These are phyloP conservation scores for Chaunax sp. DNA, from an alignment of 2,797 vertebrate species.

Conservation along the genomic window DNA sequence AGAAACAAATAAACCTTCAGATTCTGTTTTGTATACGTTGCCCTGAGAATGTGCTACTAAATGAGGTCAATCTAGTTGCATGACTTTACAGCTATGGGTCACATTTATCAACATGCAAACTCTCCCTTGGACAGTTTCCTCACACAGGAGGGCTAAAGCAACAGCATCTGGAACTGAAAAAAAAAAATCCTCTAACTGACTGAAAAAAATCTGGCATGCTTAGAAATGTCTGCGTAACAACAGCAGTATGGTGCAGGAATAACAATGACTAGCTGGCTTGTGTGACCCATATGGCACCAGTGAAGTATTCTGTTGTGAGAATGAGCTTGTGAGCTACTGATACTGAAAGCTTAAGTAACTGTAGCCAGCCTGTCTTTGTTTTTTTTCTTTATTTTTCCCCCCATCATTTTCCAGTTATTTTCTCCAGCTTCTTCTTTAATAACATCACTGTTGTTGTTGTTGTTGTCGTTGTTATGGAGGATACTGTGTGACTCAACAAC, in stretches of 20 bases:
- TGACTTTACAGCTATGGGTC: slow-evolving; percentile 19
- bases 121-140: slow-evolving; percentile 19
- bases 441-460: background rate
- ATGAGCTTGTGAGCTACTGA: slow-evolving; percentile 21
- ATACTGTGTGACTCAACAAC: slow-evolving; percentile 41
- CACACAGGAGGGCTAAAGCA: slow-evolving; percentile 24
- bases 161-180: slow-evolving; percentile 29
- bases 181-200: slow-evolving; percentile 4
- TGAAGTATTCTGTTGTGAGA: slow-evolving; percentile 20
- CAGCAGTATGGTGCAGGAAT: slow-evolving; percentile 41
- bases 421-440: slow-evolving; percentile 18
- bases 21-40: slow-evolving; percentile 5
- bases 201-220: slow-evolving; percentile 44
- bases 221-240: slow-evolving; percentile 45
- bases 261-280: slow-evolving; percentile 52
- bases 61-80: slow-evolving; percentile 33
- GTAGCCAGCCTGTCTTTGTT: slow-evolving; percentile 24
- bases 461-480: no score
- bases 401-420: slow-evolving; percentile 2
- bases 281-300: slow-evolving; percentile 57
- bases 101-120: slow-evolving; percentile 35
- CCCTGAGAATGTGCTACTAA: slow-evolving; percentile 10
- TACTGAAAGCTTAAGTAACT: slow-evolving; percentile 1
- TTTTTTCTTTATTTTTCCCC: slow-evolving; percentile 3
- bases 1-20: no score